phyloP scores from a whole-genome alignment of 2,797 vertebrate genomes.

The Takifugu rubripes region DNA sequence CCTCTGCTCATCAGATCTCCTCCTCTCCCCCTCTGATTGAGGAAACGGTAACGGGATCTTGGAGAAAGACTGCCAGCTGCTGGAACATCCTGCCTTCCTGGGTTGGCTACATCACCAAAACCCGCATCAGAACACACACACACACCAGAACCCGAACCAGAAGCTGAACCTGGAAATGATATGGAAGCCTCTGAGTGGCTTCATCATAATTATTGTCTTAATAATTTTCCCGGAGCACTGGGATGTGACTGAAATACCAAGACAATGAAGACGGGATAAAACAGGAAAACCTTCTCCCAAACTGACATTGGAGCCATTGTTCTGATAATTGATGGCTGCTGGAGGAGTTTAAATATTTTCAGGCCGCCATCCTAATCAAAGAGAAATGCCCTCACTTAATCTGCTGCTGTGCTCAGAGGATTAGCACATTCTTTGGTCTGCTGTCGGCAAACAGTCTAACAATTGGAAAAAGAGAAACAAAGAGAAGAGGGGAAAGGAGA shows the following conservation, averaged over 20 bases:
- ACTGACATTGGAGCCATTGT: slow-evolving; percentile 57
- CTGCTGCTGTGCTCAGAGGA: slow-evolving; percentile 31
- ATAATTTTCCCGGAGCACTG: slow-evolving; percentile 56
- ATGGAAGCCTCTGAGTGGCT: slow-evolving; percentile 63
- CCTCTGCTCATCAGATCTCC: slow-evolving; percentile 51
- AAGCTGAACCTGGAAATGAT: slow-evolving; percentile 23
- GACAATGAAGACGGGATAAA: too few relatives aligned
- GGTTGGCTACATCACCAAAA: slow-evolving; percentile 18
- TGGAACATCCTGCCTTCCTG: slow-evolving; percentile 81
- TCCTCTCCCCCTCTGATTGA: slow-evolving; percentile 42
- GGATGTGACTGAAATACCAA: too few relatives aligned
- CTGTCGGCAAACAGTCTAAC: slow-evolving; percentile 39
- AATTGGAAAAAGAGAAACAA: slow-evolving; percentile 15
- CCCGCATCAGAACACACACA: slow-evolving; percentile 15
- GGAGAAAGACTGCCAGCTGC: slow-evolving; percentile 76
- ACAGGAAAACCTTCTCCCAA: background rate
- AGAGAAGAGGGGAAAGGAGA: background rate
- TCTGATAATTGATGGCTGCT: slow-evolving; percentile 81
- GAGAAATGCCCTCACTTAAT: slow-evolving; percentile 41
- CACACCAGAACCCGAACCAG: background rate
- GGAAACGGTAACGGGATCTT: slow-evolving; percentile 74
- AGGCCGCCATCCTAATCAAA: slow-evolving; percentile 51
- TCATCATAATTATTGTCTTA: slow-evolving; percentile 71
- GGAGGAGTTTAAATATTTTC: slow-evolving; percentile 76
- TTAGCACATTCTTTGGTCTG: slow-evolving; percentile 52